Conservation (phyloP, 2,888 invertebrate genomes). For the Gordius sp. region DNA sequence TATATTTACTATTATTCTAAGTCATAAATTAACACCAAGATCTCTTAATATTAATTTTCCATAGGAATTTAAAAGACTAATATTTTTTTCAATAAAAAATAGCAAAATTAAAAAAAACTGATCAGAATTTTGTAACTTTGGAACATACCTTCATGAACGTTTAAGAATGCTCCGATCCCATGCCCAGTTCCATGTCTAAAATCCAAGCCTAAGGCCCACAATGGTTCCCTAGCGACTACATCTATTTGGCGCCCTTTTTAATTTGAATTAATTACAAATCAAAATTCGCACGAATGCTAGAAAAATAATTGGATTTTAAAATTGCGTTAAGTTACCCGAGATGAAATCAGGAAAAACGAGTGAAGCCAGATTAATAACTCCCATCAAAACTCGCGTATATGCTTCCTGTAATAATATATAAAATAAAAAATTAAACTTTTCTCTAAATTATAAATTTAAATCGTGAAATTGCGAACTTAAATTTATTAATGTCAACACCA, state of each 20-base stretch:
- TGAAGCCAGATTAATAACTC: slow-evolving; percentile 47
- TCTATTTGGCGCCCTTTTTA: slow-evolving; percentile 36
- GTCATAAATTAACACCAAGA: no score
- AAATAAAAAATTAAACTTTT: neutral
- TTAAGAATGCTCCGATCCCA: slow-evolving; percentile 64
- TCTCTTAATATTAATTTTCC: no score
- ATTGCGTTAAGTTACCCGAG: slow-evolving; percentile 25
- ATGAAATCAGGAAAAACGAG: slow-evolving; percentile 44
- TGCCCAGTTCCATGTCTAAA: slow-evolving; percentile 81
- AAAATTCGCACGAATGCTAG: no score
- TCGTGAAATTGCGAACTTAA: no score
- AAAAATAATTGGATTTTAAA: neutral
- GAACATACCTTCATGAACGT: slow-evolving; percentile 53
- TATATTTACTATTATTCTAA: no score
- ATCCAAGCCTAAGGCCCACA: slow-evolving; percentile 68
- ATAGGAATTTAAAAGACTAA: no score
- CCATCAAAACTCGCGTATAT: slow-evolving; percentile 67
- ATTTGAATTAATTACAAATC: no score
- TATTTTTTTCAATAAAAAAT: no score
- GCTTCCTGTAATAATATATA: neutral
- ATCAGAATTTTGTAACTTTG: no score
- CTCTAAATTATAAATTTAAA: neutral
- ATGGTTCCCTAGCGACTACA: slow-evolving; percentile 45
- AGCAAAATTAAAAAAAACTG: no score
- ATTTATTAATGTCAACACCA: no score